Evolutionary conservation across 2,797 vertebrate genomes (phyloP), one percentile per base, ranked within the genome.

Genomic region (Chiroxiphia lanceolata): DNA sequence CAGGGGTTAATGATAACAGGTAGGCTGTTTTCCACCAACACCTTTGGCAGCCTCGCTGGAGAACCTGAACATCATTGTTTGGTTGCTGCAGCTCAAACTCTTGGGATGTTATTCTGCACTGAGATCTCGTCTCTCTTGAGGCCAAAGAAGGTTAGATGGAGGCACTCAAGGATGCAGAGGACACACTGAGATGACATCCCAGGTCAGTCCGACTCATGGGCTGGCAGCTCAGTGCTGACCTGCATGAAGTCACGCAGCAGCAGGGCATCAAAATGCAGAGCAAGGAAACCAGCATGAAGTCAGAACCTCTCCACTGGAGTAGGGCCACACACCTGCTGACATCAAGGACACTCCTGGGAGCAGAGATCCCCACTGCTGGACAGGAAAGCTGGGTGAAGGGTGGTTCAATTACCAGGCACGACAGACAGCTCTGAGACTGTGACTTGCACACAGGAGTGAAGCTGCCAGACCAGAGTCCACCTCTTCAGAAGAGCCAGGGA

Each of bases 321-420:
- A 57, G 29, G 21, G 19, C 69, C 11, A 23, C 20, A 20, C 12
- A 31, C 10, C 10, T 2, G 0, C 34, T 80, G 63, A 81, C 47
- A 74, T 44, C 60, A 36, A 64, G 69, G 76, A 69, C 25, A 6
- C 36, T 36, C 42, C 19, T 63, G 50, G 74, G 45, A 75, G 45
- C 45, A 72, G 67, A 89, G n/a, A 64, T 51, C 34, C 44, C 25
- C 27, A 15, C 38, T 40, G 40, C 78, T 67, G n/a, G 7, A 36
- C 3, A 82, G 38, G 21, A 87, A 76, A 60, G 47, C 29, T 78
- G 56, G 3, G 15, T 72, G 44, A 54, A 42, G 44, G 6, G 23
- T 3, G 1, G 4, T 83, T 91, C 65, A 50, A 2, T 40, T 70
- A n/a, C 33, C 60, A 14, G 6, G 21, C 48, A 48, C 0, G 0